Base-by-base conservation (phyloP, 2,113 vertebrate genomes). In the Vulpes vulpes region DNA sequence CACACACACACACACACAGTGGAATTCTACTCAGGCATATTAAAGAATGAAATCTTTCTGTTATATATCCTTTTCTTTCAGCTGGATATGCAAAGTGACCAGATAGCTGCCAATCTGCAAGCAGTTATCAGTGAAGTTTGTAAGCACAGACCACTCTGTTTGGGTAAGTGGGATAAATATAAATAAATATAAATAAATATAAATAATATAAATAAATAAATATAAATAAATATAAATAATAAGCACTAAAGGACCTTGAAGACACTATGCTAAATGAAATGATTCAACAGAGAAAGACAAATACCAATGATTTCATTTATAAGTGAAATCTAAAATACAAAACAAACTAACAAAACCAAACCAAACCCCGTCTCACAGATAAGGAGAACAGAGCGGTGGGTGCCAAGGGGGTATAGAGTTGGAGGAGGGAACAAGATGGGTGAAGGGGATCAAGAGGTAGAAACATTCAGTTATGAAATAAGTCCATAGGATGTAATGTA, bases 1-100 rank as follows among this genome's bases (percentile, higher is more conserved):
- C 10, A n/a, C 19, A n/a, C 27, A 65, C 27, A 32, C 22, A 23
- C 35, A 74, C 35, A 51, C 51, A n/a, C 30, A 79, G 20, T 20
- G 30, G 17, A 55, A 55, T 55, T 11, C 51, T 79, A 79, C 51
- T 79, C 30, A 79, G 51, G 17, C 76, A n/a, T 32, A 51, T 51
- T 51, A 55, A 79, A 79, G 30, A 79, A 55, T 32, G 76, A 55
- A 55, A 79, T 32, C 76, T 79, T n/a, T 12, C 20, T 79, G 51
- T 53, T 30, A 53, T 20, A 14, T 51, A 0, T 96, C 95, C 11
- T 78, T 80, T 91, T 81, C 64, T 98, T 99, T 73, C 98, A 99
- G 99, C 98, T 99, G 97, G 98, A 99, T 98, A 99, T 99, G 99
- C 98, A 99, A 17, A 97, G 83, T 94, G 99, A 99, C 60, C 98